Percentiles rank a stretch among this genome's conserved stretches.
These are phyloP conservation scores for Drosophila arawakana DNA, from an alignment of 1,140 invertebrate species.

Conservation along the genomic window DNA sequence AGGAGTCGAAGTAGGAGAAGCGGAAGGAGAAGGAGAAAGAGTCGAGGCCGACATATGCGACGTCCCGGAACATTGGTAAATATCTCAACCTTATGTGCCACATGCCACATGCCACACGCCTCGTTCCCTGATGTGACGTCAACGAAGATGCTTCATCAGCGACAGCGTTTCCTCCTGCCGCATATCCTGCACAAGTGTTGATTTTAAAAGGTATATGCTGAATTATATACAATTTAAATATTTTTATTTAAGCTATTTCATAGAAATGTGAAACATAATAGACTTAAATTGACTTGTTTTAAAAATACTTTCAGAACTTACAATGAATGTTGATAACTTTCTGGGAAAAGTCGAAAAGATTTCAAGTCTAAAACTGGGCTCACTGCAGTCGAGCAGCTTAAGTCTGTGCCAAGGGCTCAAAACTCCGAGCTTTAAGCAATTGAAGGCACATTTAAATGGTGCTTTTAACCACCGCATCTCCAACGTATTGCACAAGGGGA, in stretches of 20 bases:
- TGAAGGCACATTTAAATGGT: conserved; percentile 71
- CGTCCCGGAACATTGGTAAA: conserved; percentile 12
- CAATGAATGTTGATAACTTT: neutral
- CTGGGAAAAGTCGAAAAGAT: too few species aligned
- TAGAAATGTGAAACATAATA: too few species aligned
- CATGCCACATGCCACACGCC: neutral
- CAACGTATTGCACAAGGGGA: conserved; percentile 16
- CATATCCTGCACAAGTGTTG: conserved; percentile 12
- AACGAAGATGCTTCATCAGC: conserved; percentile 47
- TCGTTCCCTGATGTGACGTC: conserved; percentile 16
- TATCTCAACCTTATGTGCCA: conserved; percentile 13
- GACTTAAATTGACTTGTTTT: neutral
- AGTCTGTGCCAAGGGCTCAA: conserved; percentile 23
- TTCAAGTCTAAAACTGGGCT: too few species aligned
- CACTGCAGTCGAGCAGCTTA: neutral
- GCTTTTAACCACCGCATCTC: conserved; percentile 12
- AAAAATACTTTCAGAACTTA: neutral
- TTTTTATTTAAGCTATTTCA: too few species aligned
- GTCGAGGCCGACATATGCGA: conserved; percentile 10
- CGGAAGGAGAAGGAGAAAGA: neutral
- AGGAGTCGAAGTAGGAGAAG: neutral
- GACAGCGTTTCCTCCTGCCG: conserved; percentile 31
- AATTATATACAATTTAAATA: too few species aligned
- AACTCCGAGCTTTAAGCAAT: conserved; percentile 59
- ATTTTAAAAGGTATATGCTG: too few species aligned